Evolutionary conservation across 1,140 invertebrate species (phyloP).

Genomic region (Doryteuthis pealeii): DNA sequence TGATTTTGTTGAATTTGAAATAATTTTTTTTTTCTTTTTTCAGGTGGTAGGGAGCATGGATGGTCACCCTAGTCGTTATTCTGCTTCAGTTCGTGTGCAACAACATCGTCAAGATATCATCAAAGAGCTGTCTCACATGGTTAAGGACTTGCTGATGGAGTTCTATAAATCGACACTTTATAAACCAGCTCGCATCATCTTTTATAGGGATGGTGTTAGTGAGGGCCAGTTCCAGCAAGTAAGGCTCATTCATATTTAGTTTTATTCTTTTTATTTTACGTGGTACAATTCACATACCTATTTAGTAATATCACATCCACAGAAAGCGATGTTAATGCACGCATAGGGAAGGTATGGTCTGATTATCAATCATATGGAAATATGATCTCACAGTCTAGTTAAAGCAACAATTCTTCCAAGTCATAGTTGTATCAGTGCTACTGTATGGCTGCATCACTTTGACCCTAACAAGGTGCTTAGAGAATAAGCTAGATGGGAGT

Average conservation of each 20-base stretch:
- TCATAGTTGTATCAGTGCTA: too few relatives aligned
- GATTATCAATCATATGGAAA: too few relatives aligned
- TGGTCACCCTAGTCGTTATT: slow-evolving; percentile 98
- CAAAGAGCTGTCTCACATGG: slow-evolving; percentile 98
- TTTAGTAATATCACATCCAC: too few relatives aligned
- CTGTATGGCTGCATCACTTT: too few relatives aligned
- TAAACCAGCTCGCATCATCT: slow-evolving; percentile 91
- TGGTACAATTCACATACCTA: too few relatives aligned
- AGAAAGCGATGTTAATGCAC: too few relatives aligned
- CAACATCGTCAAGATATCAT: slow-evolving; percentile 96
- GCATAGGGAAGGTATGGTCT: too few relatives aligned
- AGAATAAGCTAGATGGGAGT: too few relatives aligned
- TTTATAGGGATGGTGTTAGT: slow-evolving; percentile 95
- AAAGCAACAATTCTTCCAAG: too few relatives aligned
- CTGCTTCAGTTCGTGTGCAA: slow-evolving; percentile 97
- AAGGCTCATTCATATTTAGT: slow-evolving; percentile 32
- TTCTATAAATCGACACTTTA: slow-evolving; percentile 94
- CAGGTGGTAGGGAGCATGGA: slow-evolving; percentile 97
- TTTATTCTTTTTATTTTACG: not conserved
- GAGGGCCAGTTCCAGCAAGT: slow-evolving; percentile 81
- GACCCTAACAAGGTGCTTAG: too few relatives aligned
- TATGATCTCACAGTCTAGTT: too few relatives aligned
- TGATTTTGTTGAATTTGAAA: too few relatives aligned
- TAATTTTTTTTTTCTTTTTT: not conserved
- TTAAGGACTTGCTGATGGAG: slow-evolving; percentile 89